phyloP scores from a whole-genome alignment of 2,113 vertebrate species.

The Aspidoscelis tigris region DNA sequence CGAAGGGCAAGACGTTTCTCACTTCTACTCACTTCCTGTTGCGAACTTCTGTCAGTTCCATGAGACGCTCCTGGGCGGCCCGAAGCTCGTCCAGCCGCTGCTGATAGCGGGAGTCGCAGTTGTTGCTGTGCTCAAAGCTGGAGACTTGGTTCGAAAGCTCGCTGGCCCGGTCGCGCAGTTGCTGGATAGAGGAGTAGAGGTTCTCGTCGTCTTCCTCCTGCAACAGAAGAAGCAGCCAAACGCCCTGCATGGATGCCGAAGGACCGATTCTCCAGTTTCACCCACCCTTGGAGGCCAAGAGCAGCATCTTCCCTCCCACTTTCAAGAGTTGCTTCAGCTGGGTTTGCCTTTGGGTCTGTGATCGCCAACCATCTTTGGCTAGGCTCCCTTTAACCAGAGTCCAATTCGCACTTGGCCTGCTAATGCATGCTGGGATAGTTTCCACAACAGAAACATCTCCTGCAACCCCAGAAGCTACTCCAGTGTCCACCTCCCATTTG shows the following conservation, averaged over 20 bases:
- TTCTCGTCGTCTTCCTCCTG: conserved; percentile 90
- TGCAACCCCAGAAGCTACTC: too few species aligned
- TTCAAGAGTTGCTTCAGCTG: not conserved
- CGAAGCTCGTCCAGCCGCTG: conserved; percentile 84
- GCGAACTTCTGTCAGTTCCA: conserved; percentile 85
- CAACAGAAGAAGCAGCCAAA: not conserved
- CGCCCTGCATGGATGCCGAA: rapidly evolving
- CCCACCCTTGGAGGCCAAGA: not conserved
- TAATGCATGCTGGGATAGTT: too few species aligned
- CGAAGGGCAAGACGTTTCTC: too few species aligned
- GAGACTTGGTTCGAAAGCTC: conserved; percentile 85
- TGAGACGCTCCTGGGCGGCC: conserved; percentile 82
- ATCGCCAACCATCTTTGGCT: too few species aligned
- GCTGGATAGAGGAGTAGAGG: conserved; percentile 87
- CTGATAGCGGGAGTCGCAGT: conserved; percentile 82
- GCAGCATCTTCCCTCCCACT: too few species aligned
- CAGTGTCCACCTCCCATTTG: too few species aligned
- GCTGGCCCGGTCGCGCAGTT: conserved; percentile 82
- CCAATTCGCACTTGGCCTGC: too few species aligned
- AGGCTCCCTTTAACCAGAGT: too few species aligned
- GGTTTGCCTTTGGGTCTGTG: not conserved
- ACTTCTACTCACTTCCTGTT: conserved; percentile 79
- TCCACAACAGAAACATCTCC: too few species aligned
- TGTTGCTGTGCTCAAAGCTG: conserved; percentile 79
- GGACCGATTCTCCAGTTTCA: too few species aligned